A percentile compares a stretch with the other conserved stretches of the same genome.
Conservation (phyloP, 2,113 vertebrate species). For the Tiliqua scincoides region DNA sequence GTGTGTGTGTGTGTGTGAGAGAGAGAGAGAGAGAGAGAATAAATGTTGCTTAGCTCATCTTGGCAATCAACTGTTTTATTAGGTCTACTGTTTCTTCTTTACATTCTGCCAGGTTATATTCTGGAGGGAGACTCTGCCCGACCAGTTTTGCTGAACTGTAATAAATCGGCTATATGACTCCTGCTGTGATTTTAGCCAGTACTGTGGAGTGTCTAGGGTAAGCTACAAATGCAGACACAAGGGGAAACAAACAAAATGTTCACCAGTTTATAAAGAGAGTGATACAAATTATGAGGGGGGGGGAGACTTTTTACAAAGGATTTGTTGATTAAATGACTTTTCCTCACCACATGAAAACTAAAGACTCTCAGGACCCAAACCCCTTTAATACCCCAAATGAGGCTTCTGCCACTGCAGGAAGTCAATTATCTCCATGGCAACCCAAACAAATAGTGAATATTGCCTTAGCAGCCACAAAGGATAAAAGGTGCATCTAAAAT, state of each 20-base stretch:
- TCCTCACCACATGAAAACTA: slow-evolving; percentile 72
- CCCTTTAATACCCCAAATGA: slow-evolving; percentile 71
- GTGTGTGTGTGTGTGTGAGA: not conserved
- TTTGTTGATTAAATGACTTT: slow-evolving; percentile 68
- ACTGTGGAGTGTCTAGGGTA: slow-evolving; percentile 41
- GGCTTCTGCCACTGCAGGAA: slow-evolving; percentile 69
- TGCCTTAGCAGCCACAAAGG: slow-evolving; percentile 71
- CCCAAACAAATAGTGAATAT: slow-evolving; percentile 77
- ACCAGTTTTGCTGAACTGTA: slow-evolving; percentile 47
- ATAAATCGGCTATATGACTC: slow-evolving; percentile 59
- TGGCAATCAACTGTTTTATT: slow-evolving; percentile 64
- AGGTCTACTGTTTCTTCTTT: slow-evolving; percentile 50
- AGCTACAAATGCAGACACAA: slow-evolving; percentile 40
- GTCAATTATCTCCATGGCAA: slow-evolving; percentile 78
- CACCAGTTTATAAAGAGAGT: slow-evolving; percentile 55
- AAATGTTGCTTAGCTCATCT: slow-evolving; percentile 38
- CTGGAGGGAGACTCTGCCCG: slow-evolving; percentile 54
- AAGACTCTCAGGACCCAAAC: slow-evolving; percentile 63
- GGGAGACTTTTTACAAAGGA: slow-evolving; percentile 49
- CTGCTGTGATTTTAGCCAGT: slow-evolving; percentile 58
- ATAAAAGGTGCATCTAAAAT: slow-evolving; percentile 78
- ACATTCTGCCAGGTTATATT: slow-evolving; percentile 57
- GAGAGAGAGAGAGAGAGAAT: slow-evolving; percentile 12
- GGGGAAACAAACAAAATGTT: slow-evolving; percentile 54
- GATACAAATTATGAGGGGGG: slow-evolving; percentile 53